These are phyloP conservation scores for Parazoanthus darwini DNA, from an alignment of 92 coral and sea anemone genomes.

Conservation along the genomic window DNA sequence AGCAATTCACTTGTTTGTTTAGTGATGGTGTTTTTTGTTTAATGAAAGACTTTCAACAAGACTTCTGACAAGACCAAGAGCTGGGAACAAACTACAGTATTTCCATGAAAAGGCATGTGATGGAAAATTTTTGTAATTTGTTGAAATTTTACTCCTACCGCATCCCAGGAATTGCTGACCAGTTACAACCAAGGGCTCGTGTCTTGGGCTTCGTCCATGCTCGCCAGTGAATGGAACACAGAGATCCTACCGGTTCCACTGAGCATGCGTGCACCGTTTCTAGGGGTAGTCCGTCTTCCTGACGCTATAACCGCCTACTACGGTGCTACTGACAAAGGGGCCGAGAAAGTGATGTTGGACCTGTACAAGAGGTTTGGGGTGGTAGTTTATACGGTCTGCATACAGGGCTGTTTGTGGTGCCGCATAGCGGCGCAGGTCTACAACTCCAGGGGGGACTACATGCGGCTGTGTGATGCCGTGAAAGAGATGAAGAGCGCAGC, in stretches of 20 bases:
- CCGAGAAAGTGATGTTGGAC: conserved; percentile 23
- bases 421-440: conserved; percentile 36
- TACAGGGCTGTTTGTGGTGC: conserved; percentile 31
- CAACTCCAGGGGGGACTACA: conserved; percentile 14
- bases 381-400: conserved; percentile 6
- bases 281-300: conserved; percentile 76
- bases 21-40: no score
- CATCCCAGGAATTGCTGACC: conserved; percentile 54
- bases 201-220: conserved; percentile 76
- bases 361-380: conserved; percentile 14
- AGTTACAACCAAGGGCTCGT: conserved; percentile 64
- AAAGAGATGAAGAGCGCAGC: conserved; percentile 25
- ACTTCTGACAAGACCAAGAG: no score
- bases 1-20: no score
- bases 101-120: no score
- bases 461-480: background rate
- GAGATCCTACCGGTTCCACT: conserved; percentile 78
- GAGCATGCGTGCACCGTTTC: conserved; percentile 84
- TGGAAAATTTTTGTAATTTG: no score
- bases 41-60: no score
- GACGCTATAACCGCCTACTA: conserved; percentile 54
- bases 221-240: conserved; percentile 73
- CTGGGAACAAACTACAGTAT: no score
- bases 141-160: background rate
- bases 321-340: conserved; percentile 63